Percentiles rank a stretch among this genome's conserved stretches.
Conservation (phyloP, 2,797 vertebrate species). For the Prionace glauca region DNA sequence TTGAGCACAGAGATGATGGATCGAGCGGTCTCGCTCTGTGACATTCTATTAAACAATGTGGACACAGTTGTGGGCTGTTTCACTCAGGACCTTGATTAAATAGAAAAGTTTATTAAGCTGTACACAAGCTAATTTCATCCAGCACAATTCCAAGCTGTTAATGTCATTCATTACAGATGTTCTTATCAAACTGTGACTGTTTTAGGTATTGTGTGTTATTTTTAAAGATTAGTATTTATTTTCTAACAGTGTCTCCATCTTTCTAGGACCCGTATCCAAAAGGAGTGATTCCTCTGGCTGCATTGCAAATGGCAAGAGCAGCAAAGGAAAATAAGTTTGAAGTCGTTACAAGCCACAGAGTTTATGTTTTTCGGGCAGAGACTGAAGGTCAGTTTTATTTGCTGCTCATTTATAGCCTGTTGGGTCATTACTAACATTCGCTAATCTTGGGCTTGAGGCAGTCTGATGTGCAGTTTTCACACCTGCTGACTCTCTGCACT, state of each 20-base stretch:
- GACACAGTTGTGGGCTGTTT: neutral
- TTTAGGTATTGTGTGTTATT: neutral
- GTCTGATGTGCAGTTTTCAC: neutral
- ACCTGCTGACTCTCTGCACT: neutral
- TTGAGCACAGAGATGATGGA: no score
- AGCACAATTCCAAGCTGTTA: neutral
- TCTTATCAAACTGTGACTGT: neutral
- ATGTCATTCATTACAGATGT: neutral
- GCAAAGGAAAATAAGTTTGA: constrained; percentile 95
- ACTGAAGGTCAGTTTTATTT: constrained; percentile 70
- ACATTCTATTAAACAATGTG: neutral
- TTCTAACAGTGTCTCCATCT: neutral
- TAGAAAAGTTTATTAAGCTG: neutral
- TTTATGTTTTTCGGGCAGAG: constrained; percentile 86
- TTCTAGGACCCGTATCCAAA: constrained; percentile 85
- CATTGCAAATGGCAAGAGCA: constrained; percentile 80
- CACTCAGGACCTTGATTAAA: neutral
- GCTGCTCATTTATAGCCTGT: neutral
- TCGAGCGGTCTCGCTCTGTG: no score
- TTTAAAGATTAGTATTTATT: no score
- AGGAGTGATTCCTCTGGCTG: constrained; percentile 82
- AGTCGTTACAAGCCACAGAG: constrained; percentile 80
- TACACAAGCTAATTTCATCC: neutral
- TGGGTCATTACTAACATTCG: no score
- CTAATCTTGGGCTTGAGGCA: neutral